phyloP scores from a whole-genome alignment of 2,113 vertebrate genomes.

The Malaclemys terrapin region DNA sequence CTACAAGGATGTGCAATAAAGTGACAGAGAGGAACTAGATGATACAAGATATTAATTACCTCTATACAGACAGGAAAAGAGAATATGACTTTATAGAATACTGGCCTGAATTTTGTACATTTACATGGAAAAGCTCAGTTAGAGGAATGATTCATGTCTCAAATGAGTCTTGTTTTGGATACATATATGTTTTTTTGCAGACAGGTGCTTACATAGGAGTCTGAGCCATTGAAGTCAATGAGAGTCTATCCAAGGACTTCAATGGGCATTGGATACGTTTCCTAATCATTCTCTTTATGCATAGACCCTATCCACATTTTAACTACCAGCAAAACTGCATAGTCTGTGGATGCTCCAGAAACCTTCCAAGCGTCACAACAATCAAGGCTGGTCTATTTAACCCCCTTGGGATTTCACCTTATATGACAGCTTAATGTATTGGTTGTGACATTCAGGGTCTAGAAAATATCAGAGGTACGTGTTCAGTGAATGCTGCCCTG shows the following conservation, averaged over 20 bases:
- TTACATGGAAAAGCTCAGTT: background rate
- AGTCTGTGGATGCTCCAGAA: background rate
- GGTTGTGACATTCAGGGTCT: background rate
- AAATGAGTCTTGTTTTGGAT: background rate
- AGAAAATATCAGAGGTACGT: background rate
- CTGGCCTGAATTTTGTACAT: background rate
- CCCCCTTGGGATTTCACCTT: background rate
- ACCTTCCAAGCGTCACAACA: fast-evolving
- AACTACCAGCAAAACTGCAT: background rate
- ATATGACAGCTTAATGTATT: background rate
- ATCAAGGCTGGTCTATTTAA: background rate
- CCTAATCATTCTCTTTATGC: background rate
- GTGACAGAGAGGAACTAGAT: background rate
- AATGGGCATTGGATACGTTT: background rate
- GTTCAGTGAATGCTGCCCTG: background rate
- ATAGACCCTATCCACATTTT: background rate
- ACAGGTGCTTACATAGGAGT: background rate
- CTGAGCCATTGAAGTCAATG: background rate
- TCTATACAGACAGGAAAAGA: background rate
- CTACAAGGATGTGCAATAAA: background rate
- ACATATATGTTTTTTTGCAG: background rate
- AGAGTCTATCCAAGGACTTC: background rate
- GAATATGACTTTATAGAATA: background rate
- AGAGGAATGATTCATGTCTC: background rate
- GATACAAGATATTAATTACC: background rate